Evolutionary conservation across 2,888 invertebrate genomes (phyloP).

Genomic region (Caenorhabditis angaria): DNA sequence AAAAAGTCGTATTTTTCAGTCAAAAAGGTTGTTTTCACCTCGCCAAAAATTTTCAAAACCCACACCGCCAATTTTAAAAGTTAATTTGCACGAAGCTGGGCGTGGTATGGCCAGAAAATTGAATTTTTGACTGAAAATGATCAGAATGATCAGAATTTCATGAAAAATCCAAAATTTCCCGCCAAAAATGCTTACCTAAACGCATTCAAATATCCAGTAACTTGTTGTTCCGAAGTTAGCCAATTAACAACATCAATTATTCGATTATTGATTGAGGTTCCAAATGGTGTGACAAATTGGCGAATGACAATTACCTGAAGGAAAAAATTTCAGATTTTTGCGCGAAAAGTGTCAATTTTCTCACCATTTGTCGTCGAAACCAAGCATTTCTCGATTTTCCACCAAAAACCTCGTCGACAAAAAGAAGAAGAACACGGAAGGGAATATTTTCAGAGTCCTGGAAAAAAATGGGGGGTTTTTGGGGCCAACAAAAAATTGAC

Average conservation of each 20-base stretch:
- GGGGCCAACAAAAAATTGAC: no score
- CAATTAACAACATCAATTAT: slow-evolving; percentile 88
- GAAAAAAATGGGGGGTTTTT: no score
- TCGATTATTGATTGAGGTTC: slow-evolving; percentile 84
- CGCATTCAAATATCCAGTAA: slow-evolving; percentile 85
- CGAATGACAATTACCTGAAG: slow-evolving; percentile 77
- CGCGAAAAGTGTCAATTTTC: not conserved
- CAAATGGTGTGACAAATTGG: slow-evolving; percentile 84
- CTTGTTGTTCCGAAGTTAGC: slow-evolving; percentile 86
- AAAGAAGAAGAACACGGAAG: slow-evolving; percentile 81
- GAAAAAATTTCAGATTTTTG: not conserved
- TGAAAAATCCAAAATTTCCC: slow-evolving; percentile 9
- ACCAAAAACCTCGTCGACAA: slow-evolving; percentile 87
- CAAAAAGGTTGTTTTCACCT: no score
- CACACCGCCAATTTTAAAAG: no score
- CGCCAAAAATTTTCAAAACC: no score
- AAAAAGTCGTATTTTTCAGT: no score
- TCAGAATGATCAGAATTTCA: slow-evolving; percentile 13
- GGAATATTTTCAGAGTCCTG: slow-evolving; percentile 80
- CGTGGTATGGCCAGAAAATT: no score
- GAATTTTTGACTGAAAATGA: slow-evolving; percentile 5
- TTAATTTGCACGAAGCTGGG: no score
- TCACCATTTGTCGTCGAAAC: slow-evolving; percentile 82
- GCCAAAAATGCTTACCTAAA: slow-evolving; percentile 79
- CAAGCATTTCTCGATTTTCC: slow-evolving; percentile 84